Evolutionary conservation across 2,888 invertebrate species (phyloP), one percentile per base, ranked within the genome.

Genomic region (Leucophora obtusa): DNA sequence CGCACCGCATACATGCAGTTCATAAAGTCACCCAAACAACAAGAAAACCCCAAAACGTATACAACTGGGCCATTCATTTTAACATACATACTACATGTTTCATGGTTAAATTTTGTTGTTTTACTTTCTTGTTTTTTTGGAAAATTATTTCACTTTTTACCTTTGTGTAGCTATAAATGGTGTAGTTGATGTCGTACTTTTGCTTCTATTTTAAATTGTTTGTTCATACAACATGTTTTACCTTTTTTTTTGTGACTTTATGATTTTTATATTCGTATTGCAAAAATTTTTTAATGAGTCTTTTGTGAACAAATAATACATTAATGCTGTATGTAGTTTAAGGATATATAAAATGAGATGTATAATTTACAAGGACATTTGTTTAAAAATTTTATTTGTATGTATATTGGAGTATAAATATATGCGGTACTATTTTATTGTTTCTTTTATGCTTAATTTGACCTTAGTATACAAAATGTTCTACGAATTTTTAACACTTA

Each of bases 271-370:
- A n/a, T 1, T 47, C 43, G n/a, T 47, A 47, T n/a, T 47, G 43
- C 56, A 68, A 68, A 56, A 68, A 28, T 47, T 66, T n/a, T 28
- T 68, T 68, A 68, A 68, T 68, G 56, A 68, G 56, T 43, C 56
- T 56, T 68, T 47, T 68, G 68, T 18, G 28, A 1, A 28, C 28
- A 28, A 28, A 28, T n/a, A n/a, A n/a, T 28, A 28, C 28, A 28
- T 28, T 28, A 28, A 28, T 7, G 28, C 7, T 28, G 28, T 28
- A 28, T 28, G 7, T 24, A 24, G 24, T 24, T 3, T 24, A 28
- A 28, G 7, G 1, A 28, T 28, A 28, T 28, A 28, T 28, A 28
- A 28, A 28, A 28, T 28, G 28, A 28, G 28, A 28, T 28, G 6
- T 28, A 28, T 28, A 28, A 28, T 28, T 28, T 28, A 28, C 28